Conservation (phyloP, 2,797 vertebrate genomes). For the Leptodactylus fallax region DNA sequence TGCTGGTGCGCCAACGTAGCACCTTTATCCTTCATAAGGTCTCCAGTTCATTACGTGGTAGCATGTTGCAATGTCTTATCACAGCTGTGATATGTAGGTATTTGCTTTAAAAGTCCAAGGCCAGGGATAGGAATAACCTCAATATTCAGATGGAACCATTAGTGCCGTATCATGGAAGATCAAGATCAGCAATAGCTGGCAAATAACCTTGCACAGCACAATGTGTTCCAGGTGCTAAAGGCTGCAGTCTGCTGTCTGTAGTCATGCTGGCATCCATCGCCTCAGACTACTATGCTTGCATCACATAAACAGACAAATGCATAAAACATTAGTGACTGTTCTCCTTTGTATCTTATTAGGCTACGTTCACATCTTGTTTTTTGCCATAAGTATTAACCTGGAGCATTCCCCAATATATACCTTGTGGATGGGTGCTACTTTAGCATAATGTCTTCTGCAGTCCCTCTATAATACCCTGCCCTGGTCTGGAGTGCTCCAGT, state of each 20-base stretch:
- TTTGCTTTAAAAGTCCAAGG: conserved; percentile 33
- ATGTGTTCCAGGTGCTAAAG: background rate
- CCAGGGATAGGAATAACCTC: background rate
- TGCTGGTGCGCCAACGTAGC: background rate
- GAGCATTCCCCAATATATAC: too few relatives aligned
- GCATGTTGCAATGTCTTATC: conserved; percentile 22
- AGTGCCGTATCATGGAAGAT: background rate
- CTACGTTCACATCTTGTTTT: too few relatives aligned
- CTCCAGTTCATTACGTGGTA: background rate
- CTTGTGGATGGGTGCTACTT: too few relatives aligned
- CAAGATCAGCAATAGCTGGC: background rate
- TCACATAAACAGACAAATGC: background rate
- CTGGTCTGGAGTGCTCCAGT: too few relatives aligned
- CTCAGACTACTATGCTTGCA: background rate
- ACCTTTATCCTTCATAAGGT: background rate
- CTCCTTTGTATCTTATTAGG: background rate
- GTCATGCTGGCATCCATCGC: background rate
- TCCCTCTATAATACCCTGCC: too few relatives aligned
- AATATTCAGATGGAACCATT: background rate
- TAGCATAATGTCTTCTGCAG: too few relatives aligned
- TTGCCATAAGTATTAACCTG: too few relatives aligned
- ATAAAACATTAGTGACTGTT: background rate
- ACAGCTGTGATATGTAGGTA: background rate
- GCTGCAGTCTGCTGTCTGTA: background rate
- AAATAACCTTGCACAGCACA: background rate